phyloP scores from a whole-genome alignment of 2,888 invertebrate species.

The Eulithis testata region DNA sequence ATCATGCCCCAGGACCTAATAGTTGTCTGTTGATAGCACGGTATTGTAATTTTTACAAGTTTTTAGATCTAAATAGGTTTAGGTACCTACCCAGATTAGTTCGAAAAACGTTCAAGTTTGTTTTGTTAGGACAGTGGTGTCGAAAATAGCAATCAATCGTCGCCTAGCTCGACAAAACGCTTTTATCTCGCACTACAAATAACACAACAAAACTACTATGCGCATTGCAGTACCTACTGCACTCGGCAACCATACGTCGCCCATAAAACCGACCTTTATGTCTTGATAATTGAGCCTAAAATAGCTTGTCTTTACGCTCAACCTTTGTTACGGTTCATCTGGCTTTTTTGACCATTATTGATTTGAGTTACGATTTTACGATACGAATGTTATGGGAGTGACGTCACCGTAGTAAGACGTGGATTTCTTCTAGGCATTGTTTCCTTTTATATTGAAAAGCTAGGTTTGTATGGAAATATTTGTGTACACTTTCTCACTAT shows the following conservation, averaged over 20 bases:
- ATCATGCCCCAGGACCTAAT: too few relatives aligned
- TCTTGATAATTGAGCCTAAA: slow-evolving; percentile 3
- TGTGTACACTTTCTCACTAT: too few relatives aligned
- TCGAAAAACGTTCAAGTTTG: background rate
- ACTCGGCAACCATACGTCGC: background rate
- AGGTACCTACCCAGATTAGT: too few relatives aligned
- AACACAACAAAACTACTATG: slow-evolving; percentile 28
- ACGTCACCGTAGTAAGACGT: too few relatives aligned
- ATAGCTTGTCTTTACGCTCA: slow-evolving; percentile 12
- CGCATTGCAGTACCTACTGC: slow-evolving; percentile 32
- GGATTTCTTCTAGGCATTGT: too few relatives aligned
- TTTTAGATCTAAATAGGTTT: too few relatives aligned
- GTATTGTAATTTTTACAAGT: too few relatives aligned
- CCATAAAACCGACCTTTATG: slow-evolving; percentile 11
- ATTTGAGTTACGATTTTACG: slow-evolving; percentile 20
- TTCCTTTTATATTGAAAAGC: too few relatives aligned
- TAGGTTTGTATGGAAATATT: too few relatives aligned
- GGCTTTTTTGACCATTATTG: slow-evolving; percentile 16
- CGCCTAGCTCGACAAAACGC: slow-evolving; percentile 2
- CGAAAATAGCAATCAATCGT: slow-evolving; percentile 6
- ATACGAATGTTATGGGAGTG: background rate
- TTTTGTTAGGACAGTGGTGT: background rate
- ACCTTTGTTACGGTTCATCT: slow-evolving; percentile 9
- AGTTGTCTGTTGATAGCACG: too few relatives aligned
- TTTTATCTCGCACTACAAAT: slow-evolving; percentile 21